Evolutionary conservation across 2,113 vertebrate genomes (phyloP).

Genomic region (Thermophis baileyi): DNA sequence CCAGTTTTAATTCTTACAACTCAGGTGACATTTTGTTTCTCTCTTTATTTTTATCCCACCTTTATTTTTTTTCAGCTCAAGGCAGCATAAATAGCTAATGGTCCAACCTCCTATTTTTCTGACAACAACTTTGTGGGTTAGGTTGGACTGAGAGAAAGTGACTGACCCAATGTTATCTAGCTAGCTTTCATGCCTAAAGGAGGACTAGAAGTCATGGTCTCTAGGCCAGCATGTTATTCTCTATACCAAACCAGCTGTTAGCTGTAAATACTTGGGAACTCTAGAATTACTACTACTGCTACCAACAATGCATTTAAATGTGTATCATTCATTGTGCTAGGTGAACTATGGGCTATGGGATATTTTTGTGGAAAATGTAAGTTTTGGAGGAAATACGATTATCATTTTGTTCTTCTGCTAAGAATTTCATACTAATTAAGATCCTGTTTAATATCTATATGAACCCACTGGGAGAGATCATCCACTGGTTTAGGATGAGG

Average conservation of each 20-base stretch:
- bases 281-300: neutral
- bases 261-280: neutral
- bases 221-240: neutral
- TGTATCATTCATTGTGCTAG: neutral
- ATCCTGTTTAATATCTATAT: neutral
- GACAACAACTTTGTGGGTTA: neutral
- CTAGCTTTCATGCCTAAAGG: neutral
- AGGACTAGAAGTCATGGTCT: neutral
- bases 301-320: neutral
- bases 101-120: neutral
- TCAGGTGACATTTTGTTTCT: neutral
- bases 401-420: neutral
- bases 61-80: neutral
- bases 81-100: neutral
- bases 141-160: neutral
- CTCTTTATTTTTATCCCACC: neutral
- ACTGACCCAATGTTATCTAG: neutral
- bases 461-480: neutral
- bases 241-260: neutral
- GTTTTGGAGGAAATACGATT: neutral
- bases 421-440: neutral
- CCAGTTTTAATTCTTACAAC: neutral
- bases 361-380: neutral
- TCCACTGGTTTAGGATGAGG: neutral
- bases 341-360: neutral